phyloP scores from a whole-genome alignment of 2,797 vertebrate genomes.

The Vespertilio murinus region DNA sequence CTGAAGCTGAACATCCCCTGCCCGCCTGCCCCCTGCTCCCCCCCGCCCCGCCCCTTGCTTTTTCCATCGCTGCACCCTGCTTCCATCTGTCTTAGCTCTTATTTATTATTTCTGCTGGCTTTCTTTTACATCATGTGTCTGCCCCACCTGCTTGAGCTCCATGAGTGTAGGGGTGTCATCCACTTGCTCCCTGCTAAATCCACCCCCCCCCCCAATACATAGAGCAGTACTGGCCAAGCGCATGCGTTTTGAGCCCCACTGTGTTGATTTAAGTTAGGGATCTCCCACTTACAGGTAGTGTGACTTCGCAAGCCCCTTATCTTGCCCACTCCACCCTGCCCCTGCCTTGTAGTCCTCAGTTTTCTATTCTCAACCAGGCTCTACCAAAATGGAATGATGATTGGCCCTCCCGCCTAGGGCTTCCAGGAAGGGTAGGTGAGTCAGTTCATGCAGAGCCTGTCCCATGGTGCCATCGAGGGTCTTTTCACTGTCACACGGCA shows the following conservation, averaged over 20 bases:
- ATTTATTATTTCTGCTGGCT: not conserved
- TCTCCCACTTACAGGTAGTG: not conserved
- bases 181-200: not conserved
- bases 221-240: not conserved
- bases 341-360: not conserved
- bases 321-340: too few relatives aligned
- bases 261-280: not conserved
- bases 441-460: not conserved
- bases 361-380: not conserved
- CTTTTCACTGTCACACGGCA: not conserved
- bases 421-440: not conserved
- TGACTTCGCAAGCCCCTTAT: not conserved
- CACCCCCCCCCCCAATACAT: not conserved
- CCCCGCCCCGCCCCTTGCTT: not conserved
- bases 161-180: not conserved
- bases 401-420: too few relatives aligned
- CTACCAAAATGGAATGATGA: not conserved
- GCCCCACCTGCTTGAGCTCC: not conserved
- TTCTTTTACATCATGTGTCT: not conserved
- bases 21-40: too few relatives aligned
- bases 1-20: not conserved
- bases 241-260: not conserved
- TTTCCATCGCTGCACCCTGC: not conserved
- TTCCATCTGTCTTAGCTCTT: not conserved
- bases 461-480: fast-evolving